Base-by-base conservation (phyloP, 2,797 vertebrate species). In the Acrossocheilus wenchowensis region DNA sequence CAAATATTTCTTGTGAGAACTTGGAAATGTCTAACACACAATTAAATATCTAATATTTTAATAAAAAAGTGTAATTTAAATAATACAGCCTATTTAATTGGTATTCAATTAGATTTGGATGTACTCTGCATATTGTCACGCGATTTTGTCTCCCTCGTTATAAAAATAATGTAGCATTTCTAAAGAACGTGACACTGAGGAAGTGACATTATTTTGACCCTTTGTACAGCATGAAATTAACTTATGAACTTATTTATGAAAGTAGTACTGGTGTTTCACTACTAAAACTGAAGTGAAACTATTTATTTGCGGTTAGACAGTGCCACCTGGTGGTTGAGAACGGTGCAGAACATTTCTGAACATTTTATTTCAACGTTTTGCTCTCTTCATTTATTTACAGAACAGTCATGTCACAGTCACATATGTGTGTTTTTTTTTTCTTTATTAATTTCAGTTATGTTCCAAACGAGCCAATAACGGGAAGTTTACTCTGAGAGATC, bases 381-480 rank as follows among this genome's bases (percentile, higher is more conserved):
- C 26, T 21, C 1, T 11, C 26, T 43, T 6, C 2, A 11, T 75
- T 23, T 10, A 19, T 36, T 17, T 43, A 2, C 34, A 60, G 6
- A 62, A 78, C 54, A 19, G 34, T n/a, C 6, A 73, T 73, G 36
- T 9, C 26, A 34, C 62, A 66, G 26, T 66, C n/a, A 48, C 26
- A 62, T 34, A 3, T 81, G 23, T 77, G 36, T 0, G 84, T 17
- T 66, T 23, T 69, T 2, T 85, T 75, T 68, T 15, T 68, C 79
- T 26, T 26, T 26, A 9, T 83, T 75, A 60, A 81, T 14, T n/a
- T n/a, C 91, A 99, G 98, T 97, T 99, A 88, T 99, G 98, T 93
- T 98, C 98, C 15, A 99, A 99, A 92, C 95, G 98, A 92, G 98
- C 98, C 6, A 99, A 99, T 91, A 98, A 98, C 0, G 98, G 98